Evolutionary conservation across 2,113 vertebrate species (phyloP).

Genomic region (Prietella phreatophila): DNA sequence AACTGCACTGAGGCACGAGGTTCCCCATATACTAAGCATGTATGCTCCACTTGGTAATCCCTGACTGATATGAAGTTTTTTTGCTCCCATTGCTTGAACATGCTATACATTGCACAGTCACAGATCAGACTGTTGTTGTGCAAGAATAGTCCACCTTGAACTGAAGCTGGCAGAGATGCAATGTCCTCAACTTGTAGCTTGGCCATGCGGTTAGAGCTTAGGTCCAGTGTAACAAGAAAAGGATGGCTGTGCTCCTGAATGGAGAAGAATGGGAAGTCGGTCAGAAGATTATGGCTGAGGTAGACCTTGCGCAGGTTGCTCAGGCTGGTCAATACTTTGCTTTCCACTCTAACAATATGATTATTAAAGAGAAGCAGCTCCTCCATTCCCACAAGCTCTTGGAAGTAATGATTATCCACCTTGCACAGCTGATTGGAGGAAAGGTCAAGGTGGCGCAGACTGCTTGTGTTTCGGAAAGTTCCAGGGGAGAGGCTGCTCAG

Average conservation of each 20-base stretch:
- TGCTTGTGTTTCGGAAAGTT: slow-evolving; percentile 78
- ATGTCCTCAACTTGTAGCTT: slow-evolving; percentile 81
- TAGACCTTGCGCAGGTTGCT: slow-evolving; percentile 81
- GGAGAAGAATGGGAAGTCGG: slow-evolving; percentile 82
- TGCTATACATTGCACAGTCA: slow-evolving; percentile 79
- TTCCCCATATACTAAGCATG: slow-evolving; percentile 77
- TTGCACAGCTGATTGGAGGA: slow-evolving; percentile 83
- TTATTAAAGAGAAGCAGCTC: slow-evolving; percentile 93
- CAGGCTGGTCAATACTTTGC: slow-evolving; percentile 73
- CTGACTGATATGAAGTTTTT: slow-evolving; percentile 75
- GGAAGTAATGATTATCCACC: slow-evolving; percentile 77
- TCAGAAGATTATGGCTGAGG: slow-evolving; percentile 89
- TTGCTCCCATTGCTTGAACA: slow-evolving; percentile 82
- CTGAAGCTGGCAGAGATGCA: slow-evolving; percentile 65
- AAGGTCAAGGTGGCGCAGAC: slow-evolving; percentile 84
- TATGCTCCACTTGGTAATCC: slow-evolving; percentile 81
- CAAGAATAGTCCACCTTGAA: slow-evolving; percentile 84
- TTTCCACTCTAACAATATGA: slow-evolving; percentile 76
- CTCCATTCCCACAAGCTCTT: slow-evolving; percentile 76
- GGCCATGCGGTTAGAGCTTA: slow-evolving; percentile 86
- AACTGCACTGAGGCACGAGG: slow-evolving; percentile 74
- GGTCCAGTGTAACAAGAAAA: slow-evolving; percentile 81
- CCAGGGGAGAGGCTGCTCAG: slow-evolving; percentile 66
- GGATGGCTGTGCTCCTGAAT: slow-evolving; percentile 79
- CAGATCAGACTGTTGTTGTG: slow-evolving; percentile 91